Percentiles rank a stretch among this genome's conserved stretches.
Evolutionary conservation across 64 coral and sea anemone species (phyloP).

Genomic region (Stichodactyla mertensii): DNA sequence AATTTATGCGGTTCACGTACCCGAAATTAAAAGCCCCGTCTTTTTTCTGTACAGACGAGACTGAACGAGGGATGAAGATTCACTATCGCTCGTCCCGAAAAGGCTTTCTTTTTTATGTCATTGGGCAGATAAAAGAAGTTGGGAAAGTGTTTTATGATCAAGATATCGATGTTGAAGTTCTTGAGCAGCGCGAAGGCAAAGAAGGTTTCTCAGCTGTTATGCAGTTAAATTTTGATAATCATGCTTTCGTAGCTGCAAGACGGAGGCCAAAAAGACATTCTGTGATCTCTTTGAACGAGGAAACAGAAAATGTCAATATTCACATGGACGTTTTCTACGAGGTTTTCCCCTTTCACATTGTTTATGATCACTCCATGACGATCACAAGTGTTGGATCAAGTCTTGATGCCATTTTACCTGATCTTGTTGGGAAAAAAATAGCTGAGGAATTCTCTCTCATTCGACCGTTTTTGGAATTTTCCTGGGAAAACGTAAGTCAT

Average conservation of each 20-base stretch:
- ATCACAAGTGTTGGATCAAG: constrained; percentile 77
- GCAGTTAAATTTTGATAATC: constrained; percentile 70
- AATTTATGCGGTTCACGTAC: constrained; percentile 81
- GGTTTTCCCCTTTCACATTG: constrained; percentile 93
- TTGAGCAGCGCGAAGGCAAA: constrained; percentile 37
- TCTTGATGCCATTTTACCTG: constrained; percentile 49
- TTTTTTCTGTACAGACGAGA: constrained; percentile 83
- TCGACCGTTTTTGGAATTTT: constrained; percentile 73
- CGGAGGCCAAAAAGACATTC: constrained; percentile 71
- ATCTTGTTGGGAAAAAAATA: constrained; percentile 62
- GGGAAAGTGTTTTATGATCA: constrained; percentile 65
- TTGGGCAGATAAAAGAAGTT: constrained; percentile 82
- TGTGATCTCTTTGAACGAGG: constrained; percentile 67
- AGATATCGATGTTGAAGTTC: constrained; percentile 70
- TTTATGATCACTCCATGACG: constrained; percentile 64
- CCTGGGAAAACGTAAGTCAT: constrained; percentile 85
- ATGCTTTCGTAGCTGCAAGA: constrained; percentile 55
- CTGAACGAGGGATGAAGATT: constrained; percentile 66
- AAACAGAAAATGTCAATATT: constrained; percentile 64
- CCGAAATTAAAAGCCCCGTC: constrained; percentile 84
- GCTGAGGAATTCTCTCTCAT: constrained; percentile 50
- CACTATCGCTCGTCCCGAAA: constrained; percentile 80
- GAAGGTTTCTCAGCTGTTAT: constrained; percentile 58
- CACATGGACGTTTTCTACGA: constrained; percentile 87
- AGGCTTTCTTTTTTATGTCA: constrained; percentile 72